Evolutionary conservation across 2,113 vertebrate genomes (phyloP).

Genomic region (Caranx ignobilis): DNA sequence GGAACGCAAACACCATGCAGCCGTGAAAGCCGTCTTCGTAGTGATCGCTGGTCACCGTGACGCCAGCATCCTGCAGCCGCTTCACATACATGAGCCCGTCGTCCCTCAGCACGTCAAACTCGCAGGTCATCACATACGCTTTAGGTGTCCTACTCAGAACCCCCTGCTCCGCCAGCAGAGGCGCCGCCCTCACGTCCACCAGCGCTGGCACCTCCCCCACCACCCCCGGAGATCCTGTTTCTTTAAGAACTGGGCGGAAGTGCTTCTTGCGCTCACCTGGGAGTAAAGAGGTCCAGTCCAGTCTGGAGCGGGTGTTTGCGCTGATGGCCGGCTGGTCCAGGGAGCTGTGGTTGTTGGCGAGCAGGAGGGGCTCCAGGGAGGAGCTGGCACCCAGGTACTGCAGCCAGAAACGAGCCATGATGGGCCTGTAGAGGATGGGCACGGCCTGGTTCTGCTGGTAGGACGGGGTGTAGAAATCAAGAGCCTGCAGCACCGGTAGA

Average conservation of each 20-base stretch:
- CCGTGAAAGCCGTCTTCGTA: conserved; percentile 95
- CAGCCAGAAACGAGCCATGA: conserved; percentile 93
- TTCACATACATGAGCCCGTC: conserved; percentile 93
- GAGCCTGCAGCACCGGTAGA: conserved; percentile 94
- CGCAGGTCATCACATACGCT: conserved; percentile 94
- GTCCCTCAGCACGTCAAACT: conserved; percentile 94
- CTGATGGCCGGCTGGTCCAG: conserved; percentile 83
- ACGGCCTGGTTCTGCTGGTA: conserved; percentile 92
- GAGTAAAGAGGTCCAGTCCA: conserved; percentile 91
- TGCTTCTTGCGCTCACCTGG: conserved; percentile 84
- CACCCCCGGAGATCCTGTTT: conserved; percentile 81
- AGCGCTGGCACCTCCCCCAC: conserved; percentile 85
- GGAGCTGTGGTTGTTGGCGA: conserved; percentile 93
- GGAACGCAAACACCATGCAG: conserved; percentile 92
- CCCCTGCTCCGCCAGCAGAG: conserved; percentile 87
- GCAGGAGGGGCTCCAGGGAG: conserved; percentile 84
- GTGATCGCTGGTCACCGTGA: conserved; percentile 91
- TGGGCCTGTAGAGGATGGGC: conserved; percentile 88
- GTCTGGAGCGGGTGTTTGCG: conserved; percentile 74
- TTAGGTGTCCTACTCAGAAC: conserved; percentile 86
- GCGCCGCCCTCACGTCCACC: conserved; percentile 87
- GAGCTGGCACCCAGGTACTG: conserved; percentile 90
- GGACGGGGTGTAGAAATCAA: conserved; percentile 95
- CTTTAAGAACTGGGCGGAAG: conserved; percentile 85
- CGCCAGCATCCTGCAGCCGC: conserved; percentile 88